A percentile compares a stretch with the other conserved stretches of the same genome.
phyloP scores from a whole-genome alignment of 1,140 invertebrate species.

The Oreohelix idahoensis region DNA sequence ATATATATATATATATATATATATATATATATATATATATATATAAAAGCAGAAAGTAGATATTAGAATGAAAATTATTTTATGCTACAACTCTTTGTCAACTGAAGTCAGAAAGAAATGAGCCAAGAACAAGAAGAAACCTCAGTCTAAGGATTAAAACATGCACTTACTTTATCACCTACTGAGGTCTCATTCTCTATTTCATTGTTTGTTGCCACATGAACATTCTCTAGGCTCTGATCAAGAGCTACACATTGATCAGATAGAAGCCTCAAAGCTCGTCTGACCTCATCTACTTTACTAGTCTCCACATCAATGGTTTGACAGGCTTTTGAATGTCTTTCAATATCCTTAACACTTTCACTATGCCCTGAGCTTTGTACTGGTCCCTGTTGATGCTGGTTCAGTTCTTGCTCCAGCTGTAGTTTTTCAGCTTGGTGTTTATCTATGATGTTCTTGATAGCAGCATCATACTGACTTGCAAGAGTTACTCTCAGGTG shows the following conservation, averaged over 20 bases:
- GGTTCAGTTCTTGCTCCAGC: not conserved
- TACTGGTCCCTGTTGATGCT: not conserved
- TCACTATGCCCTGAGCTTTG: not conserved
- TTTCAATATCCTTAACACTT: not conserved
- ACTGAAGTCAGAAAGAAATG: no score
- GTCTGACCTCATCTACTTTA: conserved; percentile 12
- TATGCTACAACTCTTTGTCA: no score
- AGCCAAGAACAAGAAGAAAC: no score
- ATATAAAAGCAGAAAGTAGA: no score
- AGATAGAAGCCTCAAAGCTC: not conserved
- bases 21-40: no score
- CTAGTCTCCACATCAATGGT: not conserved
- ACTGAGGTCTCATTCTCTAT: not conserved
- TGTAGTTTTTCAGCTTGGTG: not conserved
- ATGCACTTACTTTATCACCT: not conserved
- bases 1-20: no score
- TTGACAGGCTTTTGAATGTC: not conserved
- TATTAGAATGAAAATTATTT: no score
- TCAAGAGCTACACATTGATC: conserved; percentile 16
- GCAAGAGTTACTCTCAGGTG: not conserved
- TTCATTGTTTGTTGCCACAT: not conserved
- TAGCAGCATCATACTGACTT: not conserved
- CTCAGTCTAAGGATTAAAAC: no score
- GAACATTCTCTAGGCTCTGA: conserved; percentile 10
- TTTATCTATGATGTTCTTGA: not conserved